phyloP scores from a whole-genome alignment of 2,888 invertebrate species.

The Blera fallax region DNA sequence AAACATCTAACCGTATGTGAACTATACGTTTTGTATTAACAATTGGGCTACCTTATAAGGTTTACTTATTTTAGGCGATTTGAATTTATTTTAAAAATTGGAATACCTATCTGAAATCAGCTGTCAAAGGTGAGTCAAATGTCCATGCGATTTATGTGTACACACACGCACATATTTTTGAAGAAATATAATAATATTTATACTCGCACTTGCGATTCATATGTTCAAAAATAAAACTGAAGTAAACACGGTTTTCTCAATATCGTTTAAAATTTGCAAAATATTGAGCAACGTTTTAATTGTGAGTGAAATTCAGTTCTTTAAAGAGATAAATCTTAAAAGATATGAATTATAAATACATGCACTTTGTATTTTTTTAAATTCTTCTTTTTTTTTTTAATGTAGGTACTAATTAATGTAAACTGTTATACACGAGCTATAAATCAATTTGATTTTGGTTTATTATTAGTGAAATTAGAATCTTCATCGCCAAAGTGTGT shows the following conservation, averaged over 20 bases:
- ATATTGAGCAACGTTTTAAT: not conserved
- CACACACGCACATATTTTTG: not conserved
- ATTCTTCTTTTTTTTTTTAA: no score
- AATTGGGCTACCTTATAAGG: not conserved
- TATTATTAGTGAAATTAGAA: no score
- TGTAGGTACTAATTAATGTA: no score
- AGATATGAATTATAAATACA: no score
- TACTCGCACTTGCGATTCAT: not conserved
- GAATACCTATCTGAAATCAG: not conserved
- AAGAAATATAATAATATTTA: not conserved
- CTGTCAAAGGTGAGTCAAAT: constrained; percentile 1
- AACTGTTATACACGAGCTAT: no score
- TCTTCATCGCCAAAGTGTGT: no score
- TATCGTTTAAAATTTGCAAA: not conserved
- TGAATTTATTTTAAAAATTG: not conserved
- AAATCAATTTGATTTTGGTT: no score
- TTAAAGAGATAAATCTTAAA: no score
- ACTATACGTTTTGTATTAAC: not conserved
- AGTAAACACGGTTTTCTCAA: not conserved
- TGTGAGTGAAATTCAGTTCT: no score
- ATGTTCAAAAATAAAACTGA: constrained; percentile 31
- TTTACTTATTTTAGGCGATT: not conserved
- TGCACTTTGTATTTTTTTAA: no score
- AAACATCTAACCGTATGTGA: not conserved
- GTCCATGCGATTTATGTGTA: not conserved